Evolutionary conservation across 1,140 invertebrate species (phyloP).

Genomic region (Scaptomyza graminum): DNA sequence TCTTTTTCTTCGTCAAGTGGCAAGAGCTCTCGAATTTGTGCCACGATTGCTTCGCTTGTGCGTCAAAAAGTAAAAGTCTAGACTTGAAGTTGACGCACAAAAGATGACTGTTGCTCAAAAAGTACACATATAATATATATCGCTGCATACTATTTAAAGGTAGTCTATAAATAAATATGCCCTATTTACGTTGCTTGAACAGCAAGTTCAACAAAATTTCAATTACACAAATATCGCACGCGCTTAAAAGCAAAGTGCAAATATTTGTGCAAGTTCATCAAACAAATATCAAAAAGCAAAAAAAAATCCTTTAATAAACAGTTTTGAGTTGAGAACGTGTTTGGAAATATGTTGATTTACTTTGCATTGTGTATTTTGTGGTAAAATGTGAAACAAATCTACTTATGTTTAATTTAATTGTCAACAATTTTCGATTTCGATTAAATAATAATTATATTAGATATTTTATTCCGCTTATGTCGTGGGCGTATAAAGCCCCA

Average conservation of each 20-base stretch:
- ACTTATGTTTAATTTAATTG: neutral
- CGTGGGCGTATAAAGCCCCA: neutral
- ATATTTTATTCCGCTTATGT: neutral
- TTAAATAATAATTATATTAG: neutral
- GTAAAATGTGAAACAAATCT: too few species aligned
- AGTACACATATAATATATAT: neutral
- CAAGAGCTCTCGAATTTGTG: conserved; percentile 3
- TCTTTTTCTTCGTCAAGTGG: conserved; percentile 11
- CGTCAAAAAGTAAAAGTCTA: conserved; percentile 13
- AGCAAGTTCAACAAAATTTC: neutral
- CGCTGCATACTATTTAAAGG: neutral
- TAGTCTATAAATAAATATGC: too few species aligned
- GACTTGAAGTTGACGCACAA: conserved; percentile 3
- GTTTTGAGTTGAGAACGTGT: too few species aligned
- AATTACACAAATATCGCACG: neutral
- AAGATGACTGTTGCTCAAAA: neutral
- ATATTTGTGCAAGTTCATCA: neutral
- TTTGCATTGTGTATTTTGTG: too few species aligned
- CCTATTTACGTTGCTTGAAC: too few species aligned
- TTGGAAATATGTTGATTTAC: neutral
- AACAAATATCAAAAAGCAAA: neutral
- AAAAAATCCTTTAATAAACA: neutral
- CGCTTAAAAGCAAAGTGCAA: neutral
- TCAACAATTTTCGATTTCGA: neutral
- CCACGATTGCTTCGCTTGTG: conserved; percentile 6